phyloP scores from a whole-genome alignment of 2,113 vertebrate species.

The Mobula birostris region DNA sequence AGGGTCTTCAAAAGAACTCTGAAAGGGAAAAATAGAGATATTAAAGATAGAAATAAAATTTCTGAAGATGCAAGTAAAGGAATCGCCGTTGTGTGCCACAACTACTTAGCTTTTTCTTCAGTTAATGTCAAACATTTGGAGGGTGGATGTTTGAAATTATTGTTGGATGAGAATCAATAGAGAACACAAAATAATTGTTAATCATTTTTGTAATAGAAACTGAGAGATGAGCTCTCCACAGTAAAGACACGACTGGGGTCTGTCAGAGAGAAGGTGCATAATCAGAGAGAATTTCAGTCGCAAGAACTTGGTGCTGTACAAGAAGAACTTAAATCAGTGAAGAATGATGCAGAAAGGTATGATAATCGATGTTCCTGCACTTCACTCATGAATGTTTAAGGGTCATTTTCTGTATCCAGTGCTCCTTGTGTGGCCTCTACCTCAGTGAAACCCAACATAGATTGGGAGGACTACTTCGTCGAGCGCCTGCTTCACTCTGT shows the following conservation, averaged over 20 bases:
- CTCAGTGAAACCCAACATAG: too few relatives aligned
- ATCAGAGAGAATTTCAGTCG: not conserved
- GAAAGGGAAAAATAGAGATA: too few relatives aligned
- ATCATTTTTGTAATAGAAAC: not conserved
- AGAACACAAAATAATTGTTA: not conserved
- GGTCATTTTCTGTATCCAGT: too few relatives aligned
- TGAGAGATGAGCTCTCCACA: not conserved
- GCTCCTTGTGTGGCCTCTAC: too few relatives aligned
- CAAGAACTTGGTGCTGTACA: not conserved
- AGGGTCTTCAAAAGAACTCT: too few relatives aligned
- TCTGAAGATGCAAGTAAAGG: too few relatives aligned
- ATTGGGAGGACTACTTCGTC: too few relatives aligned
- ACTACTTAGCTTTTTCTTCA: too few relatives aligned
- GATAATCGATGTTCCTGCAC: not conserved
- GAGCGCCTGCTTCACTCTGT: too few relatives aligned
- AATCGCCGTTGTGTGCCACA: too few relatives aligned
- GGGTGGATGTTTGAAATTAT: not conserved
- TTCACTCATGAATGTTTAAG: too few relatives aligned
- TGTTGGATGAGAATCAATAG: not conserved
- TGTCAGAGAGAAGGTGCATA: not conserved
- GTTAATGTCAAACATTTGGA: not conserved
- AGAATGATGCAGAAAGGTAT: constrained; percentile 27
- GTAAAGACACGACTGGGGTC: not conserved
- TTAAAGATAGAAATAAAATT: too few relatives aligned
- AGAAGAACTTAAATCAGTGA: constrained; percentile 24